A percentile compares a stretch with the other conserved stretches of the same genome.
These are phyloP conservation scores for Psix sp. DNA, from an alignment of 1,140 invertebrate species.

Conservation along the genomic window DNA sequence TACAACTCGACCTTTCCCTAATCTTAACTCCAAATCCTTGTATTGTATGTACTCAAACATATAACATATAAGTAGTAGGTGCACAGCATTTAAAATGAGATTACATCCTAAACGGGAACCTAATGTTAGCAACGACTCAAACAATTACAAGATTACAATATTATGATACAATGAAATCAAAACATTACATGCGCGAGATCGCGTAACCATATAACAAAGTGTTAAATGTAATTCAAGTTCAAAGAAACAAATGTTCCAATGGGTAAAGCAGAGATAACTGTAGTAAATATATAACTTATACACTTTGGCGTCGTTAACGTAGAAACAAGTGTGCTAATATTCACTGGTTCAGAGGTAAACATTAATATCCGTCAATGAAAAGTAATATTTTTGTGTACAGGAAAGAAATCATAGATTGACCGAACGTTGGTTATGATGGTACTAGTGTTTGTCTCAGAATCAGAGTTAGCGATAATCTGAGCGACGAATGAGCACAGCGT, in stretches of 20 bases:
- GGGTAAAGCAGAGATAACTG: conserved; percentile 24
- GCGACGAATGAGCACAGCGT: conserved; percentile 31
- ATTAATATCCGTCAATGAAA: conserved; percentile 18
- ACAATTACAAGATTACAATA: too few species aligned
- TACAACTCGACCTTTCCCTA: conserved; percentile 32
- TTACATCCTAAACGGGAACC: too few species aligned
- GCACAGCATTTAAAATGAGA: conserved; percentile 24
- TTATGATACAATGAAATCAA: too few species aligned
- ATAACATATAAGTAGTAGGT: conserved; percentile 21
- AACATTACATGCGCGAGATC: too few species aligned
- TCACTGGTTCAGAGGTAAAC: conserved; percentile 25
- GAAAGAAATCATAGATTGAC: conserved; percentile 1
- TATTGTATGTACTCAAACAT: conserved; percentile 36
- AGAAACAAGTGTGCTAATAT: conserved; percentile 9
- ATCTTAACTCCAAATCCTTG: conserved; percentile 29
- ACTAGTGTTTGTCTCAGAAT: conserved; percentile 28
- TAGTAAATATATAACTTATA: conserved; percentile 54
- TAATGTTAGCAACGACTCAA: too few species aligned
- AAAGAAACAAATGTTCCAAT: conserved; percentile 46
- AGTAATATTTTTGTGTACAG: conserved; percentile 31
- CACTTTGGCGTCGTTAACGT: conserved; percentile 28
- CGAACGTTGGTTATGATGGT: too few species aligned
- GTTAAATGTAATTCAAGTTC: conserved; percentile 32
- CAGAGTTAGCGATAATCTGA: conserved; percentile 21
- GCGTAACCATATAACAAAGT: too few species aligned